Evolutionary conservation across 2,113 vertebrate genomes (phyloP), one percentile per base, ranked within the genome.

Genomic region (Siphamia tubifer): DNA sequence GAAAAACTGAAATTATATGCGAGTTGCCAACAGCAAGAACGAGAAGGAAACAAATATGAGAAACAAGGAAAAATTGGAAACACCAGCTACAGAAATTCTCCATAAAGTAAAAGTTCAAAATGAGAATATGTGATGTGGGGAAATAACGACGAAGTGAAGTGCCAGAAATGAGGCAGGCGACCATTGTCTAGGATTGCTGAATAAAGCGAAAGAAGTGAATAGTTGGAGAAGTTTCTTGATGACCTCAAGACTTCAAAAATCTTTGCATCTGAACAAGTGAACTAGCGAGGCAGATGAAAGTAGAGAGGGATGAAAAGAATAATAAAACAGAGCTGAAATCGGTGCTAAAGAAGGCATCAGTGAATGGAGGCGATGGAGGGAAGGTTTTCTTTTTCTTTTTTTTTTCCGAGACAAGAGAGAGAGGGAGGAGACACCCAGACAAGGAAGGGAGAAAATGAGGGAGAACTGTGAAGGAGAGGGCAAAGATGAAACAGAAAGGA

Each of bases 301-400:
- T 47, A 68, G 52, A 44, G 45, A 67, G 23, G 69, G 56, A 89
- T 83, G 67, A 86, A 86, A 84, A 84, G 79, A 86, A 81, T 81
- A 61, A 82, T 69, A 72, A 68, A 80, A 63, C 38, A 63, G 69
- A 35, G 71, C 57, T 68, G 65, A 71, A 82, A 71, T 40, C 3
- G 17, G 15, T 61, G 49, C 69, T 65, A 45, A 79, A 61, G 58
- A 77, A 70, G 72, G 36, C 61, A 1, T 61, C 45, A 66, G 70
- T 42, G 54, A 83, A 68, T 25, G 9, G 56, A 55, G 13, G 43
- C 48, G 60, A 78, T 52, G 54, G 60, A 67, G 42, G 35, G 45
- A 74, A 71, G 32, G 24, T 30, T 23, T 42, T n/a, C n/a, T n/a
- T n/a, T n/a, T n/a, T n/a, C n/a, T n/a, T n/a, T n/a, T n/a, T n/a